A percentile compares a stretch with the other conserved stretches of the same genome.
These are phyloP conservation scores for Noctua comes DNA, from an alignment of 2,888 invertebrate genomes.

Conservation along the genomic window DNA sequence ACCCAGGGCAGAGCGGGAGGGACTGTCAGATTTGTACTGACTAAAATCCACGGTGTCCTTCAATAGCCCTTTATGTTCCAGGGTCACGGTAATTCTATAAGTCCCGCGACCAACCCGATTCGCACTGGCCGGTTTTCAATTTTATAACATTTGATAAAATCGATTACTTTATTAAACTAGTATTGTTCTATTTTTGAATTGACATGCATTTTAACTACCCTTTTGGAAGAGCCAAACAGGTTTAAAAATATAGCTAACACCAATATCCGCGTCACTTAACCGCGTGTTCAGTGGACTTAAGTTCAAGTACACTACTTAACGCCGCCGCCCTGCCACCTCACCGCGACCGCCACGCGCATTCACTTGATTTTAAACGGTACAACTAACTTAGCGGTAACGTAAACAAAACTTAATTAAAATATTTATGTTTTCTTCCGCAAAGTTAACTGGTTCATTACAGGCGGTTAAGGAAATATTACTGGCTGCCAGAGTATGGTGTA, in stretches of 20 bases:
- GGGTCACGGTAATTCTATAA: too few species aligned
- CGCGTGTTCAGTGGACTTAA: slow-evolving; percentile 58
- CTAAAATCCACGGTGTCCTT: too few species aligned
- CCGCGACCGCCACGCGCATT: slow-evolving; percentile 61
- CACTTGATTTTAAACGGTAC: slow-evolving; percentile 73
- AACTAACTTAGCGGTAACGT: slow-evolving; percentile 68
- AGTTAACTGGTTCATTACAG: slow-evolving; percentile 12
- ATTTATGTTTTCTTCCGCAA: slow-evolving; percentile 42
- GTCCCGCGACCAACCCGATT: too few species aligned
- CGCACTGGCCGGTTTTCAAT: too few species aligned
- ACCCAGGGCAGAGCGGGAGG: too few species aligned
- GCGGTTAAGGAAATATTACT: background rate
- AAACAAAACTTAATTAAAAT: slow-evolving; percentile 68
- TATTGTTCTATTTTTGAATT: background rate
- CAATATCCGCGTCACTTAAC: background rate
- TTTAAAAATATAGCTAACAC: background rate
- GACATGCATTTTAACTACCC: background rate
- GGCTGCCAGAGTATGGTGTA: too few species aligned
- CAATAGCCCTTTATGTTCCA: too few species aligned
- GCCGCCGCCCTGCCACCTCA: slow-evolving; percentile 61
- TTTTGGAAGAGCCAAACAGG: background rate
- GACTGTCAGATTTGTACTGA: too few species aligned
- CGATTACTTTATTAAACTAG: background rate
- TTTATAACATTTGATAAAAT: too few species aligned
- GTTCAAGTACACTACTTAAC: slow-evolving; percentile 69